Percentiles rank a stretch among this genome's conserved stretches.
These are phyloP conservation scores for Baryphthengus martii DNA, from an alignment of 2,113 vertebrate species.

Conservation along the genomic window DNA sequence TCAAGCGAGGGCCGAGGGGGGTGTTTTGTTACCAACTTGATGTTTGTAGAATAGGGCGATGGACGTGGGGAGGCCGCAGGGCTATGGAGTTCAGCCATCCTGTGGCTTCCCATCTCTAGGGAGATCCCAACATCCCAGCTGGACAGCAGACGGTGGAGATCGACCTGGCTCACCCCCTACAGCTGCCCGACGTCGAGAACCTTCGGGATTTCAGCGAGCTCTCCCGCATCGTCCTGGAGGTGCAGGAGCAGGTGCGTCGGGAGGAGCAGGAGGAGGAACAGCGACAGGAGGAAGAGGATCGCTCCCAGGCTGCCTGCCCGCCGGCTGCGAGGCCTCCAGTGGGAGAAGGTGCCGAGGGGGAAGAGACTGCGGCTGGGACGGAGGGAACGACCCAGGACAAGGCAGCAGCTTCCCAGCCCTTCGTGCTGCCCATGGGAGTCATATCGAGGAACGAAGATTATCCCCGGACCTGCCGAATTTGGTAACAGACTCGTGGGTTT, in stretches of 20 bases:
- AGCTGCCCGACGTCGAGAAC: slow-evolving; percentile 84
- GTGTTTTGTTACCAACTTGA: not conserved
- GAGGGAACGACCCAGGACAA: not conserved
- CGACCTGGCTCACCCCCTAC: slow-evolving; percentile 83
- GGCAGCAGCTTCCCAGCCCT: slow-evolving; percentile 72
- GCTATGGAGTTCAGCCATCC: not conserved
- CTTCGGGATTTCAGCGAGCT: slow-evolving; percentile 87
- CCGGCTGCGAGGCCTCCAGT: not conserved
- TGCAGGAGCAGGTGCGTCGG: slow-evolving; percentile 81
- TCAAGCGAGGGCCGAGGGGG: not conserved
- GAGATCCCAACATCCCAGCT: slow-evolving; percentile 96
- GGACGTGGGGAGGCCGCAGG: not conserved
- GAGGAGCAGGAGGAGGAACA: slow-evolving; percentile 71
- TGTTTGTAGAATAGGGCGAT: not conserved
- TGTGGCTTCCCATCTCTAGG: slow-evolving; percentile 66
- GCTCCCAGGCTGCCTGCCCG: not conserved
- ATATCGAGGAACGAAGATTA: slow-evolving; percentile 94
- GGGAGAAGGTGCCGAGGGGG: not conserved
- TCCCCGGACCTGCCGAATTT: slow-evolving; percentile 88
- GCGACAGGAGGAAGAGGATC: not conserved
- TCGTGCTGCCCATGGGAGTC: slow-evolving; percentile 88
- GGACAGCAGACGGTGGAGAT: slow-evolving; percentile 93
- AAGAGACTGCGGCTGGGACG: not conserved
- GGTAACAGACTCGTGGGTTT: slow-evolving; percentile 70
- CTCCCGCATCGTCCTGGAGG: slow-evolving; percentile 83